Evolutionary conservation across 2,113 vertebrate species (phyloP).

Genomic region (Neolamprologus fasciatus): DNA sequence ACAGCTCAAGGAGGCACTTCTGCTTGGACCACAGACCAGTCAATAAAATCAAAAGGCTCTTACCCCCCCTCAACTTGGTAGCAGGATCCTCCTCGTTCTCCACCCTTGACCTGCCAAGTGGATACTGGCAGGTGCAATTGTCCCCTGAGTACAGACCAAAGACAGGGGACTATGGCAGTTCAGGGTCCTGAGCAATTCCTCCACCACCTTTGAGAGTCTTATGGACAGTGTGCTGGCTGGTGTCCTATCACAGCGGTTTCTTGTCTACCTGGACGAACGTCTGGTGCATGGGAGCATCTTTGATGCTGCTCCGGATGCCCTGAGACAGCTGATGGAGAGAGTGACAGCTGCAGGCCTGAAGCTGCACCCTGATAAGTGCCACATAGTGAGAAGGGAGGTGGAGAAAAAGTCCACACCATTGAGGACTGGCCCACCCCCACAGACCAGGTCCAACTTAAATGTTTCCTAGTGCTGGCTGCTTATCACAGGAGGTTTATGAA

Average conservation of each 20-base stretch:
- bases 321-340: neutral
- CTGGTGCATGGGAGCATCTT: neutral
- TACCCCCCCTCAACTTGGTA: neutral
- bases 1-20: neutral
- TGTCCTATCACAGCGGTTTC: fast-evolving
- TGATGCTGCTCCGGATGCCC: neutral
- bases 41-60: neutral
- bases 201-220: neutral
- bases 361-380: neutral
- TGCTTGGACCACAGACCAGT: neutral
- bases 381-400: neutral
- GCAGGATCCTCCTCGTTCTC: neutral
- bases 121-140: neutral
- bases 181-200: neutral
- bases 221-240: neutral
- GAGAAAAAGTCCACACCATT: neutral
- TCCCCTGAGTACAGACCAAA: neutral
- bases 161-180: neutral
- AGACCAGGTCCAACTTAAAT: neutral
- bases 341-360: neutral
- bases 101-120: neutral
- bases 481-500: neutral
- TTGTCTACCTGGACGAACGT: neutral
- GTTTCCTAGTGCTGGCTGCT: fast-evolving
- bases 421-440: neutral